Base-by-base conservation (phyloP, 2,797 vertebrate genomes). In the Scolopax bukidnonensis region DNA sequence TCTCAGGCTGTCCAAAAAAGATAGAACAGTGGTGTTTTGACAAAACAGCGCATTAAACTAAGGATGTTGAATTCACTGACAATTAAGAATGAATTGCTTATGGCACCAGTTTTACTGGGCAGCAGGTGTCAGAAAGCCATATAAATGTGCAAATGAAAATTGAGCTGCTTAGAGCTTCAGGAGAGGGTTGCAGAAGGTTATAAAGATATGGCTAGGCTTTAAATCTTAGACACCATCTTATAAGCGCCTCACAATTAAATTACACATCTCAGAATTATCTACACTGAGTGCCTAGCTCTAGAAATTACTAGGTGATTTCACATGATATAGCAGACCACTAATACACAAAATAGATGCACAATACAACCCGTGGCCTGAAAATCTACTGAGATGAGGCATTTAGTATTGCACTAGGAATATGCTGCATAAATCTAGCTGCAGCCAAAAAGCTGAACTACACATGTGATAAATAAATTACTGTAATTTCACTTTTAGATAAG, bases 211-310 rank as follows among this genome's bases (percentile, higher is more conserved):
- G 60, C 47, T 33, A 67, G 56, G 81, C 10, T 94, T 94, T 94
- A 95, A 93, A 95, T 96, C 84, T 69, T 85, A 87, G 69, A 91
- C 95, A 89, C 93, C 41, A 91, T 90, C 90, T 97, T 89, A 14
- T 56, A 93, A 94, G 51, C 87, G 27, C 75, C 24, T 93, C 75
- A 83, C 43, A 97, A 97, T 97, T 96, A 96, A 97, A 97, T 86
- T 93, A 76, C 23, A 73, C 87, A 96, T 74, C 43, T 95, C 84
- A 90, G 56, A 94, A 93, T 93, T 96, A 80, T 92, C 77, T 87
- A 80, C 2, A 1, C 41, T 89, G 80, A 96, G 77, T 83, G 38
- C 36, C 38, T 91, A 69, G 74, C 15, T n/a, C n/a, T n/a, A n/a
- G n/a, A n/a, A n/a, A n/a, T n/a, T n/a, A 83, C 48, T 82, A 59